These are phyloP conservation scores for Phrynocephalus vlangalii DNA, from an alignment of 2,797 vertebrate species.

Conservation along the genomic window DNA sequence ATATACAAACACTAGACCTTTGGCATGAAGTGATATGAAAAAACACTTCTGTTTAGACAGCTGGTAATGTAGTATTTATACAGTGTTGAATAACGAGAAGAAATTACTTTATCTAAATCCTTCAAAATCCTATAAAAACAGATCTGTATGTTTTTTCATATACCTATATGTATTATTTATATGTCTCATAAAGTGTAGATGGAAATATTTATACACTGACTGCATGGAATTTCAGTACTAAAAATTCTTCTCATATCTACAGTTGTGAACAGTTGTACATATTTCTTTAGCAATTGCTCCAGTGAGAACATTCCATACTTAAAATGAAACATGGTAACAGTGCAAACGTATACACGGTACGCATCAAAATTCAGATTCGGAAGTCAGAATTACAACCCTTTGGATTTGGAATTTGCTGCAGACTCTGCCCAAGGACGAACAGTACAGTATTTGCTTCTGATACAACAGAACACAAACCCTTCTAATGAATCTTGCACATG, in stretches of 20 bases:
- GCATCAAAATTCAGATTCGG: too few species aligned
- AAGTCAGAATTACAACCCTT: too few species aligned
- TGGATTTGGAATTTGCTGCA: too few species aligned
- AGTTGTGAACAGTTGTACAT: constrained; percentile 26
- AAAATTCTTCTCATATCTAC: constrained; percentile 27
- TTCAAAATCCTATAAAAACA: neutral
- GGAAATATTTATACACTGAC: constrained; percentile 9
- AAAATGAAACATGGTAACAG: neutral
- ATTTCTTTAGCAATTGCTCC: constrained; percentile 19
- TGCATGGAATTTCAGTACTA: constrained; percentile 15
- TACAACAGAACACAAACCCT: too few species aligned
- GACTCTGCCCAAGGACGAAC: too few species aligned
- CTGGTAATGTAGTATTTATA: neutral
- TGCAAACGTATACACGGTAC: too few species aligned
- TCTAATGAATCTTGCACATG: too few species aligned
- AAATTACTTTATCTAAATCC: constrained; percentile 1
- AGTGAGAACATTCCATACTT: neutral
- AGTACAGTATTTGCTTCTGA: too few species aligned
- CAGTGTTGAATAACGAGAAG: neutral
- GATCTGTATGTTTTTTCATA: neutral
- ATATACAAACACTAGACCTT: neutral
- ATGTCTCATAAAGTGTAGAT: constrained; percentile 27
- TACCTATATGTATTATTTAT: neutral
- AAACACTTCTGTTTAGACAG: neutral
- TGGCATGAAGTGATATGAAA: neutral